Evolutionary conservation across 1,140 invertebrate species (phyloP), one percentile per base, ranked within the genome.

Genomic region (Megalopta genalis): DNA sequence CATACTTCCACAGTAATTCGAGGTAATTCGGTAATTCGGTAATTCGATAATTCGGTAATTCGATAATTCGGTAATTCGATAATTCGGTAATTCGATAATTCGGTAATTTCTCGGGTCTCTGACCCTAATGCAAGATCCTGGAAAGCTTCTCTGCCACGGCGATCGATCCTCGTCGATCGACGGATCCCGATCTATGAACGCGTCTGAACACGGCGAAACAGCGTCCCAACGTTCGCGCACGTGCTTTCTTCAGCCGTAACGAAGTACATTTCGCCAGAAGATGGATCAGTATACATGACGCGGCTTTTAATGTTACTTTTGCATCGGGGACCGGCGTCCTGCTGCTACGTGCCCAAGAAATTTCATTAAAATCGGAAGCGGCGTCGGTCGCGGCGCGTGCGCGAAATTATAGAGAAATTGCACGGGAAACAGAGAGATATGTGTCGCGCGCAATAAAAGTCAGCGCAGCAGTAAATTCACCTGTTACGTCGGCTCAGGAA

Each of bases 391-490:
- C 49, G 16, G 16, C 16, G 49, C 32, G 32, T 32, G 32, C 32
- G 32, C 32, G 4, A 32, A 52, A 72, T 72, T 69, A 72, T 69
- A 42, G 69, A 72, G 69, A 78, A 64, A 78, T 78, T 57, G 46
- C 49, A 12, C 32, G 60, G 69, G 46, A 39, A 72, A 39, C 68
- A 54, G 46, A 54, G 66, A 57, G 67, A 57, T 64, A 63, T 42
- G 76, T 57, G 60, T 21, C 21, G 54, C 49, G 69, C 60, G 76
- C 69, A 65, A 78, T 78, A 72, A 78, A 78, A 78, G 68, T 64
- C 60, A 49, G 2, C 46, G 25, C 27, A 49, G 23, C 60, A 25
- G 49, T 78, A 78, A 78, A 72, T 78, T 72, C 69, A 78, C 76
- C 76, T 72, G 68, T 72, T 78, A 78, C 69, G 60, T 64, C 32